phyloP scores from a whole-genome alignment of 2,888 invertebrate species.

The Hedychridium roseum region DNA sequence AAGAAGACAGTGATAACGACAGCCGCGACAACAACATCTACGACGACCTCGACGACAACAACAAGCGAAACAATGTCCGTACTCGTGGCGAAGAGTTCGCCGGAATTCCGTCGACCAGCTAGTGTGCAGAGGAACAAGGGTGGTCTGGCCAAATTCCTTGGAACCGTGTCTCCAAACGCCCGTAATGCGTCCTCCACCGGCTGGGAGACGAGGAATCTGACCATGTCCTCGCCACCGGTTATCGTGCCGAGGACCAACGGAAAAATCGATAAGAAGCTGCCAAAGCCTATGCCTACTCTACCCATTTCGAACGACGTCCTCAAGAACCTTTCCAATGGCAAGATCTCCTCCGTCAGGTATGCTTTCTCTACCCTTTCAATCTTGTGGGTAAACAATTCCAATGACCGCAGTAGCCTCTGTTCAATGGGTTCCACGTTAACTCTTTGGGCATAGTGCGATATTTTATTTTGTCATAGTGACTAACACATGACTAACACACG shows the following conservation, averaged over 20 bases:
- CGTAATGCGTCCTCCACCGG: conserved; percentile 38
- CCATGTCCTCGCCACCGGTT: conserved; percentile 59
- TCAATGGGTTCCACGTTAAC: too few species aligned
- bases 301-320: conserved; percentile 51
- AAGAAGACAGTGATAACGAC: too few species aligned
- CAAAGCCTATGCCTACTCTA: conserved; percentile 67
- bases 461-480: too few species aligned
- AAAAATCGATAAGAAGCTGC: conserved; percentile 67
- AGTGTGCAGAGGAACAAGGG: conserved; percentile 58
- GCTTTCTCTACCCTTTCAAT: too few species aligned
- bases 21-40: too few species aligned
- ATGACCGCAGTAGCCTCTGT: too few species aligned
- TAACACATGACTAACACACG: too few species aligned
- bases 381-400: too few species aligned
- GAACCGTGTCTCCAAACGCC: conserved; percentile 40
- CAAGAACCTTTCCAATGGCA: conserved; percentile 50
- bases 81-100: conserved; percentile 53
- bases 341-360: conserved; percentile 50
- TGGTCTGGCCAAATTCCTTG: conserved; percentile 57
- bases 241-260: conserved; percentile 67
- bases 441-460: too few species aligned
- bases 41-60: too few species aligned
- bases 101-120: conserved; percentile 59
- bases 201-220: conserved; percentile 49
- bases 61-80: conserved; percentile 50